Evolutionary conservation across 2,113 vertebrate species (phyloP).

Genomic region (Formicarius rufipectus): DNA sequence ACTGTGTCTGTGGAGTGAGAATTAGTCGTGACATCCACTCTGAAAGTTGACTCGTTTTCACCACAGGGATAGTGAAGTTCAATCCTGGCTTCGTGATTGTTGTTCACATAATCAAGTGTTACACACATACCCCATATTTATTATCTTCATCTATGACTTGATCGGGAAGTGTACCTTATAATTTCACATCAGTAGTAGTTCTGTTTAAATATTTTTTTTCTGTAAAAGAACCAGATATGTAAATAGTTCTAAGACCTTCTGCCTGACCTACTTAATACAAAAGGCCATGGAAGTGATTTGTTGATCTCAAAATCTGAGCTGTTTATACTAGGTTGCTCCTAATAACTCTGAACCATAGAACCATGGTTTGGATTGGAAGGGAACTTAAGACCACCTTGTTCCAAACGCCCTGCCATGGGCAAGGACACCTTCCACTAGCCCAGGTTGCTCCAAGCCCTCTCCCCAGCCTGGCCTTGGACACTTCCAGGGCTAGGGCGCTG

Average conservation of each 20-base stretch:
- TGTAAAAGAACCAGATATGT: rapidly evolving
- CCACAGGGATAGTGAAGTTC: not conserved
- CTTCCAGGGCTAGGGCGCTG: not conserved
- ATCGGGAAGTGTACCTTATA: not conserved
- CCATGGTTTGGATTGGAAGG: not conserved
- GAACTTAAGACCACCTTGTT: not conserved
- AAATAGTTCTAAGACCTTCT: not conserved
- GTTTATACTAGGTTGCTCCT: not conserved
- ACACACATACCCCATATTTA: rapidly evolving
- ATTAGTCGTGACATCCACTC: not conserved
- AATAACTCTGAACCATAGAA: not conserved
- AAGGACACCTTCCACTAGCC: not conserved
- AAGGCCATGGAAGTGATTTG: not conserved
- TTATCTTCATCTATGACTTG: not conserved
- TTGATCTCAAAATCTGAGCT: not conserved
- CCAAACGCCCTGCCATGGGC: not conserved
- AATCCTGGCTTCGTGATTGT: not conserved
- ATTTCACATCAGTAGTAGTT: not conserved
- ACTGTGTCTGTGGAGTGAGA: not conserved
- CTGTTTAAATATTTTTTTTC: not conserved
- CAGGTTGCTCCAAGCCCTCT: rapidly evolving
- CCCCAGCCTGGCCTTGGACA: not conserved
- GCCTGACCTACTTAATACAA: not conserved
- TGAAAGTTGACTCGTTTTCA: not conserved
- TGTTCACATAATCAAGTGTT: not conserved